A percentile compares a stretch with the other conserved stretches of the same genome.
Conservation (phyloP, 2,113 vertebrate genomes). For the Pomatorhinus ruficollis region DNA sequence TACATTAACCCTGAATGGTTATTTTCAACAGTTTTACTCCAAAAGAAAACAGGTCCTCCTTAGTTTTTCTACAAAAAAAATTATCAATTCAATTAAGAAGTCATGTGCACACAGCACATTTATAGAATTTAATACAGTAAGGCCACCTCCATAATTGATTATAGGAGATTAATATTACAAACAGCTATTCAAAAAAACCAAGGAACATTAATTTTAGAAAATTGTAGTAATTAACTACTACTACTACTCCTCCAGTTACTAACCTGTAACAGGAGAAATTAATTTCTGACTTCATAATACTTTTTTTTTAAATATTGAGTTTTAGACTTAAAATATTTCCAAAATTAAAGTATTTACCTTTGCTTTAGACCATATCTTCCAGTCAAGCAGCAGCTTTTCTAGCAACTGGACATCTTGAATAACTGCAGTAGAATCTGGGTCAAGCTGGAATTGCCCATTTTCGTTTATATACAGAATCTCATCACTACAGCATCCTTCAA, state of each 20-base stretch:
- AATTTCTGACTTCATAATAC: neutral
- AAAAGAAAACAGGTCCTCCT: neutral
- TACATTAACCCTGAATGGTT: neutral
- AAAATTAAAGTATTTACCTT: constrained; percentile 71
- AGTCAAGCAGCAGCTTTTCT: constrained; percentile 91
- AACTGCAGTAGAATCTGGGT: constrained; percentile 83
- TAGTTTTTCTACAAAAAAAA: neutral
- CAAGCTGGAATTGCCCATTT: constrained; percentile 83
- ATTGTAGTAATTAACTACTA: neutral
- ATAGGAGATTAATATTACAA: neutral
- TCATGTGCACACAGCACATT: neutral
- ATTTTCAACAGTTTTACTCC: neutral
- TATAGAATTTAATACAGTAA: neutral
- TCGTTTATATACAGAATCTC: constrained; percentile 82
- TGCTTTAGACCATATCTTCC: constrained; percentile 97
- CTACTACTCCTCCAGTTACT: neutral
- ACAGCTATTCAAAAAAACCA: neutral
- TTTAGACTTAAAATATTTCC: neutral
- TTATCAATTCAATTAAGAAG: neutral
- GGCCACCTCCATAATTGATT: neutral
- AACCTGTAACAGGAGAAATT: neutral
- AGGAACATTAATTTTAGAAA: neutral
- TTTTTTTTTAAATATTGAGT: neutral
- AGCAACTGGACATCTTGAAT: constrained; percentile 90
- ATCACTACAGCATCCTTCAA: constrained; percentile 90